Conservation (phyloP, 2,113 vertebrate species). For the Neodontobutis hainanensis region DNA sequence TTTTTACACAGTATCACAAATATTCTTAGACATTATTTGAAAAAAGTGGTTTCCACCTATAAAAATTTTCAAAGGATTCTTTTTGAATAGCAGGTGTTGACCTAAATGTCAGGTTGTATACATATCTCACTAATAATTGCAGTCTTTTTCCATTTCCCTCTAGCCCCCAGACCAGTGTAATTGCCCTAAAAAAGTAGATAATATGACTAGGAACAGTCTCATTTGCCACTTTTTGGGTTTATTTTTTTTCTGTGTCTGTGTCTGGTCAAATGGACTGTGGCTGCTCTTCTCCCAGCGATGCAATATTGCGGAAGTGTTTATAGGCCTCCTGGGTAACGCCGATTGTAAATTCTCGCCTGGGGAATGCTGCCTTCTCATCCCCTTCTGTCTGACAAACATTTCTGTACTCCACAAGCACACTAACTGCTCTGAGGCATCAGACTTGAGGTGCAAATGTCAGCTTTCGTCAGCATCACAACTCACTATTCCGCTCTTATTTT, state of each 20-base stretch:
- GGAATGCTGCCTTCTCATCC: constrained; percentile 41
- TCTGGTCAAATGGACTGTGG: constrained; percentile 58
- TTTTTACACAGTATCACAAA: too few relatives aligned
- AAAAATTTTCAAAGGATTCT: too few relatives aligned
- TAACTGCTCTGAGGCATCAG: constrained; percentile 45
- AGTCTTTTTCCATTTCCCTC: too few relatives aligned
- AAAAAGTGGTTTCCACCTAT: too few relatives aligned
- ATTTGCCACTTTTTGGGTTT: background rate
- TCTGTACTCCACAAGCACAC: constrained; percentile 50
- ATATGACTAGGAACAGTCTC: background rate
- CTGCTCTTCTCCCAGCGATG: constrained; percentile 35
- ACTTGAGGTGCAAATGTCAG: constrained; percentile 60
- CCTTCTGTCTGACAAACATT: constrained; percentile 38
- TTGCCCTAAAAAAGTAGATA: too few relatives aligned
- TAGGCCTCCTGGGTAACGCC: constrained; percentile 41
- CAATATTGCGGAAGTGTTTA: constrained; percentile 39
- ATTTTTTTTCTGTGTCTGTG: constrained; percentile 4
- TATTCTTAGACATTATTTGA: too few relatives aligned
- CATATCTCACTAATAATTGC: too few relatives aligned
- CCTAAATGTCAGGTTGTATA: too few relatives aligned
- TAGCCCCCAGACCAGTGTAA: too few relatives aligned
- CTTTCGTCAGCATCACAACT: constrained; percentile 53
- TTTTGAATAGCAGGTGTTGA: too few relatives aligned
- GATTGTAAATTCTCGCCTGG: constrained; percentile 57
- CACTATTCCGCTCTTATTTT: constrained; percentile 30